A percentile compares a stretch with the other conserved stretches of the same genome.
Evolutionary conservation across 1,140 invertebrate genomes (phyloP).

Genomic region (Phymorhynchus buccinoides): DNA sequence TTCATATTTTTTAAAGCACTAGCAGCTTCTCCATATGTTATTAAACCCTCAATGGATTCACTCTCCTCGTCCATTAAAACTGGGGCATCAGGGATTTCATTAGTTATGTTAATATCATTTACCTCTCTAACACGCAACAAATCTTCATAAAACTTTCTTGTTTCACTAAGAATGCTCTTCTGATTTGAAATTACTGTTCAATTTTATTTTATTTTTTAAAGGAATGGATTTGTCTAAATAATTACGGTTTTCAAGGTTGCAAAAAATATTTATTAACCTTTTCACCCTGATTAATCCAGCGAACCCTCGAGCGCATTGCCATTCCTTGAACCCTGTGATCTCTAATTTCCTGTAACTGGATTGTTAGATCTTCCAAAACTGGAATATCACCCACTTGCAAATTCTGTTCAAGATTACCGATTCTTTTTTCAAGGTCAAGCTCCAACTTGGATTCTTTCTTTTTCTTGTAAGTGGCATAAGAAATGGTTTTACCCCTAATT

Average conservation of each 20-base stretch:
- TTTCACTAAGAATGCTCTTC: background rate
- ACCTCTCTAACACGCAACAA: background rate
- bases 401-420: background rate
- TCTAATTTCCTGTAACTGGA: background rate
- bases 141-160: background rate
- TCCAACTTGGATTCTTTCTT: background rate
- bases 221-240: background rate
- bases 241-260: slow-evolving; percentile 3
- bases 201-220: background rate
- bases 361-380: background rate
- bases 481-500: slow-evolving; percentile 39
- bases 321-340: background rate
- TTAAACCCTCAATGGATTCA: no score
- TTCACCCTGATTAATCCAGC: background rate
- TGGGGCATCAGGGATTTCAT: no score
- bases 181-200: background rate
- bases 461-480: slow-evolving; percentile 25
- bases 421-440: background rate
- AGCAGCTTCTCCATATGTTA: no score
- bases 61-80: no score
- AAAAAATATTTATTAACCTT: slow-evolving; percentile 29
- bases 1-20: no score
- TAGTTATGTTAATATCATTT: no score
- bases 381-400: background rate
- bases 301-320: background rate